Evolutionary conservation across 2,113 vertebrate genomes (phyloP).

Genomic region (Corythornis vintsioides): DNA sequence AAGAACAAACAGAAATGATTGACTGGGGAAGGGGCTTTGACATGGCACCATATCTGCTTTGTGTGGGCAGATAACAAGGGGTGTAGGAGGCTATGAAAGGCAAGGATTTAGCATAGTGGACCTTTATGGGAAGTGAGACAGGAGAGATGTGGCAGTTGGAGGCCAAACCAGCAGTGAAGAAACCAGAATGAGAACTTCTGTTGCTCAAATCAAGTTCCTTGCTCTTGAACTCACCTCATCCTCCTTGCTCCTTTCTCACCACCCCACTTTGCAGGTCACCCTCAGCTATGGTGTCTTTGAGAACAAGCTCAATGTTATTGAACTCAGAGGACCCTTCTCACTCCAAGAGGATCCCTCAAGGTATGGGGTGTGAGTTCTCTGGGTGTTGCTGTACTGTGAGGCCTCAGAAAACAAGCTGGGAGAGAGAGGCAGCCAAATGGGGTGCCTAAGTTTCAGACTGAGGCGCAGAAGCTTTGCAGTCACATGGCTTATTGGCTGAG

Average conservation of each 20-base stretch:
- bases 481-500: neutral
- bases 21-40: neutral
- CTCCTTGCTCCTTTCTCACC: neutral
- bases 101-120: neutral
- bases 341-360: slow-evolving; percentile 87
- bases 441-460: neutral
- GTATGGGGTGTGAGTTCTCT: slow-evolving; percentile 5
- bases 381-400: neutral
- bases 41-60: neutral
- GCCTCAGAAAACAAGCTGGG: neutral
- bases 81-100: neutral
- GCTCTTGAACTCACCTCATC: neutral
- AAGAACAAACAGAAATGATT: neutral
- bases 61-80: neutral
- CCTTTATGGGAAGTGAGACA: neutral
- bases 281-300: slow-evolving; percentile 91
- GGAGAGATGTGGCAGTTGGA: neutral
- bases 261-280: slow-evolving; percentile 81
- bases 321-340: slow-evolving; percentile 83
- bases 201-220: neutral
- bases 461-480: neutral
- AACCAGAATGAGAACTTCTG: neutral
- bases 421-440: neutral
- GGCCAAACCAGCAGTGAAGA: neutral
- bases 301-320: slow-evolving; percentile 88